Conservation (phyloP, 2,888 invertebrate genomes). For the Macrosiphum euphorbiae region DNA sequence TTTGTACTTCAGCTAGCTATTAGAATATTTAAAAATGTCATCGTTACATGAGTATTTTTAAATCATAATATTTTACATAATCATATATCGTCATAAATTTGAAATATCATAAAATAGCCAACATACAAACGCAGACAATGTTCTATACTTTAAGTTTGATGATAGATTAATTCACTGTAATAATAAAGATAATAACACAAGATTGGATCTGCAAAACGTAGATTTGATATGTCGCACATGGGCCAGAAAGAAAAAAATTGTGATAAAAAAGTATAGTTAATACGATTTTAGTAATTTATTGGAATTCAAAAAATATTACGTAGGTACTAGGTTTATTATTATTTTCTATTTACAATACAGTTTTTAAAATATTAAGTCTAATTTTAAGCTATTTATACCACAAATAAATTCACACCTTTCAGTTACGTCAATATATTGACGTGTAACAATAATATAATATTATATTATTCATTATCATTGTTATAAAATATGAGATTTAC, state of each 20-base stretch:
- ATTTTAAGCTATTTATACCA: background rate
- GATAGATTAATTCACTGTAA: too few species aligned
- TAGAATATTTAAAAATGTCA: too few species aligned
- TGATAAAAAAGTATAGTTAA: background rate
- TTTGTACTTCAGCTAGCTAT: too few species aligned
- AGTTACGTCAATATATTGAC: background rate
- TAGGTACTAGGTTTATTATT: background rate
- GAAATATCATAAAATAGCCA: too few species aligned
- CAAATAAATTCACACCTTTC: background rate
- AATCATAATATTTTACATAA: too few species aligned
- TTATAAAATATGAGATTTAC: background rate
- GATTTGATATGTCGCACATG: background rate
- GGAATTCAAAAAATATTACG: background rate
- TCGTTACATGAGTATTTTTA: too few species aligned
- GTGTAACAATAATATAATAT: background rate
- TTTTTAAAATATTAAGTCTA: background rate
- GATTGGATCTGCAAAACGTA: background rate
- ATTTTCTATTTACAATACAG: background rate
- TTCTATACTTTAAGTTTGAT: too few species aligned
- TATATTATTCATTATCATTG: background rate
- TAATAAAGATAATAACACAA: too few species aligned
- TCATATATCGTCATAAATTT: too few species aligned
- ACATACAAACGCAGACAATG: too few species aligned
- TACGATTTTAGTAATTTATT: background rate
- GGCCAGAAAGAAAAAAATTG: background rate